These are phyloP conservation scores for Cheumatopsyche charites DNA, from an alignment of 1,140 invertebrate genomes.

Conservation along the genomic window DNA sequence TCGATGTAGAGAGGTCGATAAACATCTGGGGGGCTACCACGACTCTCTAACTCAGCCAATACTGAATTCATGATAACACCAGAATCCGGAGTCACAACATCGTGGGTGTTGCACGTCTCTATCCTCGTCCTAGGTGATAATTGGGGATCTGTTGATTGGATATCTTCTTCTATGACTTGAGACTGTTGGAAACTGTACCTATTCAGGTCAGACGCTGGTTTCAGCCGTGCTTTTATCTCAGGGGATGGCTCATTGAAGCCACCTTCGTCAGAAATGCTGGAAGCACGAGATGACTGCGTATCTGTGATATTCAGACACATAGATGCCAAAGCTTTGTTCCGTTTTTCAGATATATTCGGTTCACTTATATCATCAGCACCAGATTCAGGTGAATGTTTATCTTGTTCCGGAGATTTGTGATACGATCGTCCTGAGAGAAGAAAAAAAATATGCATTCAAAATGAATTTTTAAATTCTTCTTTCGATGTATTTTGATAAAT, in stretches of 20 bases:
- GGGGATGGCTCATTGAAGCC: constrained; percentile 70
- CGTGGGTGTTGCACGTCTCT: constrained; percentile 46
- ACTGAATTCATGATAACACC: constrained; percentile 52
- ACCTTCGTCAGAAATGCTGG: constrained; percentile 67
- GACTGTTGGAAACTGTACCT: constrained; percentile 50
- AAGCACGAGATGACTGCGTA: constrained; percentile 58
- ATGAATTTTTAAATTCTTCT: not conserved
- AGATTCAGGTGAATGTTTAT: constrained; percentile 7
- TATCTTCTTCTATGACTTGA: not conserved
- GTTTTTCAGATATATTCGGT: constrained; percentile 36
- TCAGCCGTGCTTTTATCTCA: constrained; percentile 67
- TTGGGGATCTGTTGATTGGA: constrained; percentile 33
- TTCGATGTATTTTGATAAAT: not conserved
- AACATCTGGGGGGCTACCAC: constrained; percentile 45
- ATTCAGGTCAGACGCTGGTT: constrained; percentile 53
- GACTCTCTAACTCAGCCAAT: constrained; percentile 53
- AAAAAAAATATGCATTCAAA: not conserved
- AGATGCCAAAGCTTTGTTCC: constrained; percentile 42
- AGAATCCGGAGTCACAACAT: constrained; percentile 51
- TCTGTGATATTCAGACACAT: constrained; percentile 46
- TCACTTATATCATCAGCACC: constrained; percentile 10
- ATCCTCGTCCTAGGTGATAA: constrained; percentile 45
- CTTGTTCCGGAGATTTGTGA: constrained; percentile 47
- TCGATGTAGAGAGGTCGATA: constrained; percentile 47
- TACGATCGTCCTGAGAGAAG: constrained; percentile 42